Evolutionary conservation across 2,797 vertebrate species (phyloP).

Genomic region (Anableps anableps): DNA sequence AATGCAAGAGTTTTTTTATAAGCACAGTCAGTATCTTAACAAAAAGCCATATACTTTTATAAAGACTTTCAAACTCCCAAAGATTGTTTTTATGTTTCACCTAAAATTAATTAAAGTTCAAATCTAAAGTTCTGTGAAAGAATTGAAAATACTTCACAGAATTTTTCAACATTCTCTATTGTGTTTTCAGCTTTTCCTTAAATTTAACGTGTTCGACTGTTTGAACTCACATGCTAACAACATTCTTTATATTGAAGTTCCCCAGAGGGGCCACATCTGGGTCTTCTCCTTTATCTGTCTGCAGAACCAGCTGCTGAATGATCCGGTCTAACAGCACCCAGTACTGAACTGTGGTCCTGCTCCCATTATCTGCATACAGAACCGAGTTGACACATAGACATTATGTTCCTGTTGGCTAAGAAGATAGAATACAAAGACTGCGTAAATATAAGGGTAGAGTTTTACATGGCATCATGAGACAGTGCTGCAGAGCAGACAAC

Average conservation of each 20-base stretch:
- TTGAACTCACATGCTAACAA: slow-evolving; percentile 88
- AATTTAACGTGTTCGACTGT: neutral
- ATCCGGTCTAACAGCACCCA: slow-evolving; percentile 94
- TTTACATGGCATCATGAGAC: slow-evolving; percentile 97
- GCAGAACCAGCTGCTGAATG: slow-evolving; percentile 94
- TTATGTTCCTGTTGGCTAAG: neutral
- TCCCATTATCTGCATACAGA: slow-evolving; percentile 86
- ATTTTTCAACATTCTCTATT: neutral
- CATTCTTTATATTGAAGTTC: slow-evolving; percentile 95
- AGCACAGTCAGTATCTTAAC: too few species aligned
- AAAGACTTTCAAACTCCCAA: too few species aligned
- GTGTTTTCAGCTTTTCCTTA: neutral
- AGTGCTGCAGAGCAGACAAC: slow-evolving; percentile 94
- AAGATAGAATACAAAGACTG: neutral
- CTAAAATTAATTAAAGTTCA: neutral
- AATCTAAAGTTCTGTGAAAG: neutral
- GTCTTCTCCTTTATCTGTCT: slow-evolving; percentile 94
- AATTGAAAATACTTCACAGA: neutral
- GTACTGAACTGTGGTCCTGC: slow-evolving; percentile 89
- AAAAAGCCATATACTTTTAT: too few species aligned
- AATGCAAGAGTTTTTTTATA: too few species aligned
- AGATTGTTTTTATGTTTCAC: neutral
- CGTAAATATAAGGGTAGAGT: neutral
- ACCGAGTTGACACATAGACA: neutral
- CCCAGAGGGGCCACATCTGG: slow-evolving; percentile 92